phyloP scores from a whole-genome alignment of 2,888 invertebrate genomes.

The Blomia tropicalis region DNA sequence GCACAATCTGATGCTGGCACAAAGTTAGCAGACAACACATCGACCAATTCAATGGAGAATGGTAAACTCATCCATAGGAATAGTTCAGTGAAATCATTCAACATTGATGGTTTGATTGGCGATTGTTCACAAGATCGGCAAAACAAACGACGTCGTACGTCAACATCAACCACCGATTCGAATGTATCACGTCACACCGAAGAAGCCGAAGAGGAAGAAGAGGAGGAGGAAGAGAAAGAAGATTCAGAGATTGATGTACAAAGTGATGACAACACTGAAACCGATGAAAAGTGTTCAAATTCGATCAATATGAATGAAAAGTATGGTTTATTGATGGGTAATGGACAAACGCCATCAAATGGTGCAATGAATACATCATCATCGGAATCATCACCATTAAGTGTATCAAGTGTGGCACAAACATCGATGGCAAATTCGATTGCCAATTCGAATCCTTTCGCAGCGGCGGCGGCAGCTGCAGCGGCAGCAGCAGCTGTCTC shows the following conservation, averaged over 20 bases:
- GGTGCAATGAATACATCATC: neutral
- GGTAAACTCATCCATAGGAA: neutral
- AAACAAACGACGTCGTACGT: neutral
- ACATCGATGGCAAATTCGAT: neutral
- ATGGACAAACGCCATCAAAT: neutral
- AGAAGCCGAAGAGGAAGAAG: neutral
- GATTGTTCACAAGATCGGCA: neutral
- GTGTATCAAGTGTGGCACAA: neutral
- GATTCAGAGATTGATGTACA: neutral
- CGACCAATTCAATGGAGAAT: neutral
- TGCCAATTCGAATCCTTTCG: neutral
- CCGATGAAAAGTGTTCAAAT: neutral
- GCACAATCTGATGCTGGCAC: neutral
- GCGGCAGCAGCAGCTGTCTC: constrained; percentile 16
- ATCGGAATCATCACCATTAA: neutral
- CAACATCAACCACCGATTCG: neutral
- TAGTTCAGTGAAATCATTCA: constrained; percentile 17
- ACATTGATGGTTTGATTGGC: constrained; percentile 26
- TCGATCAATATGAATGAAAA: neutral
- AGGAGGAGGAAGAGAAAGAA: neutral
- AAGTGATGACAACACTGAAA: constrained; percentile 8
- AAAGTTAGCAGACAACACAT: neutral
- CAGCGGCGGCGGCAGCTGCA: constrained; percentile 12
- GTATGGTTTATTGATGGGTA: neutral
- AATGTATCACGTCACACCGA: neutral